A percentile compares a stretch with the other conserved stretches of the same genome.
Conservation (phyloP, 2,888 invertebrate genomes). For the Drosophila nr. medialis region DNA sequence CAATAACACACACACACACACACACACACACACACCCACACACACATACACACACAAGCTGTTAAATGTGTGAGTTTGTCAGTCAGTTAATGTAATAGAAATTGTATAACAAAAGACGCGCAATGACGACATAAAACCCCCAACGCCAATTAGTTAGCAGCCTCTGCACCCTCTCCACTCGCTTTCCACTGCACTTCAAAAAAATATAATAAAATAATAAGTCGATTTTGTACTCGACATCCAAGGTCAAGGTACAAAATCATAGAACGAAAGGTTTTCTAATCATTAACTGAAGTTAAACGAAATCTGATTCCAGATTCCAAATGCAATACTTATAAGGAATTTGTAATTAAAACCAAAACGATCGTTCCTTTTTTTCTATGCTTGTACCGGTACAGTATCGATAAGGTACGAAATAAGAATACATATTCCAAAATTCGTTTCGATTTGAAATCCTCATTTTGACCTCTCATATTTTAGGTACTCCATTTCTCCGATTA, state of each 20-base stretch:
- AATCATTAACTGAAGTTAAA: background rate
- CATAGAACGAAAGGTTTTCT: background rate
- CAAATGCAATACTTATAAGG: background rate
- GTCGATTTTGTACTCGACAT: background rate
- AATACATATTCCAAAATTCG: background rate
- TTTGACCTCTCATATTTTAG: background rate
- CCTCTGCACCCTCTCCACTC: conserved; percentile 6
- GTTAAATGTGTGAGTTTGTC: conserved; percentile 19
- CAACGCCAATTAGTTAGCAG: conserved; percentile 71
- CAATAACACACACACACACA: conserved; percentile 64
- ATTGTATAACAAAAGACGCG: conserved; percentile 75
- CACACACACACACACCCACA: conserved; percentile 23
- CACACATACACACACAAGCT: conserved; percentile 29
- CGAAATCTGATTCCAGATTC: background rate
- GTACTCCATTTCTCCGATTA: background rate
- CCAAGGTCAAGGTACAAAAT: background rate
- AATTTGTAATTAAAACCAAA: background rate
- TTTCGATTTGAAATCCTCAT: background rate
- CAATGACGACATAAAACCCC: conserved; percentile 78
- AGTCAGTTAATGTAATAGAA: conserved; percentile 76
- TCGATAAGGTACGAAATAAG: background rate
- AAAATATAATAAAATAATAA: background rate
- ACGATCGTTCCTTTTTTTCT: background rate
- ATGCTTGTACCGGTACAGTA: background rate
- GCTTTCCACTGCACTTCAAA: background rate